A percentile compares a stretch with the other conserved stretches of the same genome.
These are phyloP conservation scores for Xestoiulus laeticollis DNA, from an alignment of 2,888 invertebrate genomes.

Conservation along the genomic window DNA sequence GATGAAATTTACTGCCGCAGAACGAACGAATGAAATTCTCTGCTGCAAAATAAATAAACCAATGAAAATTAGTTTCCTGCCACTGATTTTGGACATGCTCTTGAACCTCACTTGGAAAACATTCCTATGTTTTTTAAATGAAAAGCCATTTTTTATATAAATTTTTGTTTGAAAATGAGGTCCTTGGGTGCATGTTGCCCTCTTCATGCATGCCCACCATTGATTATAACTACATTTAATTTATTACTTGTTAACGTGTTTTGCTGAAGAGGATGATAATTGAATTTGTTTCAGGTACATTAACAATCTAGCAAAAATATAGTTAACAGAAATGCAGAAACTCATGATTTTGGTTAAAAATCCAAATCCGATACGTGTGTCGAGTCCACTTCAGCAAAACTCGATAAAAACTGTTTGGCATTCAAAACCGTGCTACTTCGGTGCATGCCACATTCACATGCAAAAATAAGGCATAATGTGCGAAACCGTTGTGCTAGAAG, in stretches of 20 bases:
- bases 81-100: neutral
- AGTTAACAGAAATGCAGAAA: neutral
- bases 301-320: neutral
- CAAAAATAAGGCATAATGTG: constrained; percentile 51
- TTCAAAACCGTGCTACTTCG: constrained; percentile 37
- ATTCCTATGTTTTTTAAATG: neutral
- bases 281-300: neutral
- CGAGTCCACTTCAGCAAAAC: neutral
- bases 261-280: neutral
- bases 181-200: neutral
- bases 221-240: neutral
- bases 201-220: neutral
- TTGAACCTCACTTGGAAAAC: neutral
- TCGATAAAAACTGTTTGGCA: neutral
- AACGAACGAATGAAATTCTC: constrained; percentile 66
- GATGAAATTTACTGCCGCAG: constrained; percentile 71
- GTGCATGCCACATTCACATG: constrained; percentile 51
- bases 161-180: neutral
- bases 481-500: constrained; percentile 51
- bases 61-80: neutral
- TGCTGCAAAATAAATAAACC: constrained; percentile 45
- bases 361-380: too few species aligned
- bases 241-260: neutral
- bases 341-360: neutral
- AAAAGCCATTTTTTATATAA: neutral